phyloP scores from a whole-genome alignment of 2,797 vertebrate genomes.

The Anabas testudineus region DNA sequence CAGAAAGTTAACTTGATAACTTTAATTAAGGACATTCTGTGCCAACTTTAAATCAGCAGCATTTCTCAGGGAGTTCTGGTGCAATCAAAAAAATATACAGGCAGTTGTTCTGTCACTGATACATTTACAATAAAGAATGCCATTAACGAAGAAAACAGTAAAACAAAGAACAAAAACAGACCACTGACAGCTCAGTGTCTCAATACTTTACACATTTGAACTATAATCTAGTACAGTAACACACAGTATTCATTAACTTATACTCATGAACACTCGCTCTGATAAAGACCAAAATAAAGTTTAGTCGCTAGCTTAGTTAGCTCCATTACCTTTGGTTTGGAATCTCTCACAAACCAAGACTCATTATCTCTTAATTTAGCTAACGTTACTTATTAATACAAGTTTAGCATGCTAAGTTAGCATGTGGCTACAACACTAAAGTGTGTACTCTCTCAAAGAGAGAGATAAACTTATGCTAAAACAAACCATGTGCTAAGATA shows the following conservation, averaged over 20 bases:
- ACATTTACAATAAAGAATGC: background rate
- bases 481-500: too few species aligned
- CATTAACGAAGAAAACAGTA: too few species aligned
- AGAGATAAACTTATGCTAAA: too few species aligned
- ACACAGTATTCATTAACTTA: background rate
- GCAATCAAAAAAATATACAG: background rate
- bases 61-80: background rate
- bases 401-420: background rate
- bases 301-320: background rate
- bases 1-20: background rate
- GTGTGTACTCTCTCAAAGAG: background rate
- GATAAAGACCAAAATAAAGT: background rate
- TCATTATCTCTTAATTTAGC: background rate
- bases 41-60: slow-evolving; percentile 6
- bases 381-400: background rate
- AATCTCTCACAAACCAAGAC: too few species aligned
- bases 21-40: background rate
- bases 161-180: background rate
- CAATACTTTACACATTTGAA: background rate
- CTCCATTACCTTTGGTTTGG: background rate
- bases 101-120: background rate
- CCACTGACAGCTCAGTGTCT: too few species aligned
- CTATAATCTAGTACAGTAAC: background rate
- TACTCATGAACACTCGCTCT: background rate
- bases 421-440: background rate